Conservation (phyloP, 2,113 vertebrate genomes). For the Anguilla japonica region DNA sequence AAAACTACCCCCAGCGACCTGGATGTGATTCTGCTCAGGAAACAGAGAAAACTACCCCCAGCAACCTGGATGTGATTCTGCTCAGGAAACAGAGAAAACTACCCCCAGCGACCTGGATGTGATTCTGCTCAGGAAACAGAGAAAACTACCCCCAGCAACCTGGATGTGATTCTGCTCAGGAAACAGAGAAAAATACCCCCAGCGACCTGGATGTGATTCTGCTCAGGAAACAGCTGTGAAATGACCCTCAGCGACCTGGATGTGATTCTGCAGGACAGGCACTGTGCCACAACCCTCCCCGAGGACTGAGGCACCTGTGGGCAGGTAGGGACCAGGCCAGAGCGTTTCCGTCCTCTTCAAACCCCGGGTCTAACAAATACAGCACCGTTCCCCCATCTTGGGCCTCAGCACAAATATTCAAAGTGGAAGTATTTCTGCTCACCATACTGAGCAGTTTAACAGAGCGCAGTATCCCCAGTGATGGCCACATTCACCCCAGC, state of each 20-base stretch:
- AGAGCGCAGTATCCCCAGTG: neutral
- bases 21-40: neutral
- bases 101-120: neutral
- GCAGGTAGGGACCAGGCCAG: neutral
- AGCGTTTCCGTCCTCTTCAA: neutral
- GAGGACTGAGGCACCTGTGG: neutral
- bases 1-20: no score
- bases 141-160: neutral
- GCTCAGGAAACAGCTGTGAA: neutral
- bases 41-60: constrained; percentile 19
- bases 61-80: neutral
- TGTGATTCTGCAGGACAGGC: neutral
- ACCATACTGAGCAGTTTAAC: neutral
- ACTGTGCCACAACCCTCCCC: no score
- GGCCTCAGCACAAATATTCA: neutral
- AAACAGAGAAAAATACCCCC: neutral
- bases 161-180: neutral
- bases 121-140: neutral
- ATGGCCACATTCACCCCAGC: neutral
- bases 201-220: neutral
- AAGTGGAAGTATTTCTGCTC: neutral
- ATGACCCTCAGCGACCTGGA: neutral
- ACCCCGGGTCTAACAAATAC: neutral
- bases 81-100: neutral
- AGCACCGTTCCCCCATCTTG: neutral